Conservation (phyloP, 2,797 vertebrate genomes). For the Pseudocheirus occidentalis region DNA sequence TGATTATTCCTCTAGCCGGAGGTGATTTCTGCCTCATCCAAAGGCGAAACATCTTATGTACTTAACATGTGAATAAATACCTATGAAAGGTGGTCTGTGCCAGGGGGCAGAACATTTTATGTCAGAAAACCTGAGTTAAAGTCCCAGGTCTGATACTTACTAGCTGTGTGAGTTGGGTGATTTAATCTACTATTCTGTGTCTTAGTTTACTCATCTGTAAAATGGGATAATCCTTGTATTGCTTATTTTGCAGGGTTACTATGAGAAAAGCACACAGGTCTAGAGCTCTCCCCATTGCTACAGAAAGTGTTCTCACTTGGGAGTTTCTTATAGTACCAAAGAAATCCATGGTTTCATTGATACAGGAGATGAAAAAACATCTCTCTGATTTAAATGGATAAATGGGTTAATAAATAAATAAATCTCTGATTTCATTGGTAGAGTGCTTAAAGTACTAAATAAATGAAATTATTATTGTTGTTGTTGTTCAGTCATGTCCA, state of each 20-base stretch:
- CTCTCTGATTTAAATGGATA: background rate
- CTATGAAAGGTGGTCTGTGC: background rate
- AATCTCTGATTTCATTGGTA: background rate
- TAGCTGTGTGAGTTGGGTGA: background rate
- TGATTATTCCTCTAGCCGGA: background rate
- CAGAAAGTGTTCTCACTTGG: background rate
- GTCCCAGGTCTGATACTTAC: background rate
- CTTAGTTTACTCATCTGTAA: background rate
- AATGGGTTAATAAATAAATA: background rate
- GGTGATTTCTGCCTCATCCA: background rate
- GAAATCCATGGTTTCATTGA: background rate
- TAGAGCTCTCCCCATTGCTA: background rate
- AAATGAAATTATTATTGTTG: background rate
- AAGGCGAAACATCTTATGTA: background rate
- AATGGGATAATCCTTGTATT: background rate
- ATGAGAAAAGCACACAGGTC: background rate
- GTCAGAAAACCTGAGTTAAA: background rate
- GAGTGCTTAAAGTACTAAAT: background rate
- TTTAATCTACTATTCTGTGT: background rate
- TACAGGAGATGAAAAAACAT: background rate
- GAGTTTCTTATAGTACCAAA: background rate
- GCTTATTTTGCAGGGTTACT: background rate
- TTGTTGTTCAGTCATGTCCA: background rate
- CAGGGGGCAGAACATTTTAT: background rate
- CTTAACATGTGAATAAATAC: background rate